Evolutionary conservation across 2,888 invertebrate genomes (phyloP).

Genomic region (Campoletis raptor): DNA sequence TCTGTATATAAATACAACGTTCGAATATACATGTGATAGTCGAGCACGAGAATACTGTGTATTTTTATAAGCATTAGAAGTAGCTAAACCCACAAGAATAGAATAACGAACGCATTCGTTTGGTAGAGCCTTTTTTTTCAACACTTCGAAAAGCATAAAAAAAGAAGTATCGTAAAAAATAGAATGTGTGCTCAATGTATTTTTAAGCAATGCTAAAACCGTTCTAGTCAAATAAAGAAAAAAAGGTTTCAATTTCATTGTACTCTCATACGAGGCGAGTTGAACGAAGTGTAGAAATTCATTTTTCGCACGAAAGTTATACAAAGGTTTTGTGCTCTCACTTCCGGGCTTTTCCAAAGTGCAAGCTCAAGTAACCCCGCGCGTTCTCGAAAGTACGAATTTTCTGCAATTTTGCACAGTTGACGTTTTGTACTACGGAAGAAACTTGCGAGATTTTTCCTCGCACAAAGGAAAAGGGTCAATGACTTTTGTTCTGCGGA

Average conservation of each 20-base stretch:
- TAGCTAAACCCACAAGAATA: slow-evolving; percentile 70
- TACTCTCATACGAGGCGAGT: background rate
- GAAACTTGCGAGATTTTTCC: background rate
- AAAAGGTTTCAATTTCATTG: background rate
- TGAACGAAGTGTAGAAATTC: background rate
- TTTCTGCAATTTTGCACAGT: background rate
- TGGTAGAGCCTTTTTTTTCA: slow-evolving; percentile 13
- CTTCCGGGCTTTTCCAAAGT: background rate
- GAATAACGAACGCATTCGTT: slow-evolving; percentile 47
- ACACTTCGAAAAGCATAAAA: background rate
- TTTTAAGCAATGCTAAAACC: no score
- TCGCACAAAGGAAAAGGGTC: background rate
- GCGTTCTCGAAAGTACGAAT: background rate
- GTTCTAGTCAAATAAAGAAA: background rate
- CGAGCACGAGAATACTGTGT: slow-evolving; percentile 41
- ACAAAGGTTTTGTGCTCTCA: background rate
- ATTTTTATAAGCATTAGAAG: slow-evolving; percentile 69
- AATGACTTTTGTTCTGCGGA: slow-evolving; percentile 4
- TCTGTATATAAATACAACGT: background rate
- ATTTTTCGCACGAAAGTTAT: background rate
- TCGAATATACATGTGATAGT: slow-evolving; percentile 35
- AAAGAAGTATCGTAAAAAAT: background rate
- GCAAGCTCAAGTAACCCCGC: no score
- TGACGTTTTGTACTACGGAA: background rate
- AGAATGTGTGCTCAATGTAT: background rate